These are phyloP conservation scores for Tinamus guttatus DNA, from an alignment of 2,113 vertebrate species.

Conservation along the genomic window DNA sequence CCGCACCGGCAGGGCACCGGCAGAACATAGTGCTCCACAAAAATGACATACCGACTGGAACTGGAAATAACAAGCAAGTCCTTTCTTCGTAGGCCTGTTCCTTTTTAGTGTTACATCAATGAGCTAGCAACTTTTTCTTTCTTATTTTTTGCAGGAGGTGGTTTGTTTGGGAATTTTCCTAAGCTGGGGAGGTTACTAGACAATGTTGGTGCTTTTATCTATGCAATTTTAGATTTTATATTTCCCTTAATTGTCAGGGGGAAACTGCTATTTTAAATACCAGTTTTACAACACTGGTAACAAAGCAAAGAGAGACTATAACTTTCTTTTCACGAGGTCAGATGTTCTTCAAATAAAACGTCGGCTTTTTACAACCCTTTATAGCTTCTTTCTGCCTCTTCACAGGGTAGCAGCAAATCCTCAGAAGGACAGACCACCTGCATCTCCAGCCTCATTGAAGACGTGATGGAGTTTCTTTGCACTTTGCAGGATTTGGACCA, in stretches of 20 bases:
- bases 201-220: conserved; percentile 10
- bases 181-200: not conserved
- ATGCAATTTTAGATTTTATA: conserved; percentile 18
- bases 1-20: conserved; percentile 31
- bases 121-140: not conserved
- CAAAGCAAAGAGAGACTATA: not conserved
- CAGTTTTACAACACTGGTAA: conserved; percentile 10
- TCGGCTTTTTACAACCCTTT: not conserved
- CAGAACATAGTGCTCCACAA: conserved; percentile 62
- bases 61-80: conserved; percentile 50
- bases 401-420: not conserved
- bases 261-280: conserved; percentile 36
- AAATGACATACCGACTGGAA: conserved; percentile 47
- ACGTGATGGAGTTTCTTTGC: not conserved
- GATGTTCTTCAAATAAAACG: not conserved
- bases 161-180: not conserved
- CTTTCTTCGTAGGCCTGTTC: not conserved
- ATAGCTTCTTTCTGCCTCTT: not conserved
- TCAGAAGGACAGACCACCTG: not conserved
- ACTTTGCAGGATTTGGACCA: not conserved
- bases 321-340: conserved; percentile 15
- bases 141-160: not conserved
- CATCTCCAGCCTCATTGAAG: not conserved
- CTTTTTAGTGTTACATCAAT: conserved; percentile 53
- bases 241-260: not conserved